A percentile compares a stretch with the other conserved stretches of the same genome.
phyloP scores from a whole-genome alignment of 1,140 invertebrate genomes.

The Diploscapter pachys region DNA sequence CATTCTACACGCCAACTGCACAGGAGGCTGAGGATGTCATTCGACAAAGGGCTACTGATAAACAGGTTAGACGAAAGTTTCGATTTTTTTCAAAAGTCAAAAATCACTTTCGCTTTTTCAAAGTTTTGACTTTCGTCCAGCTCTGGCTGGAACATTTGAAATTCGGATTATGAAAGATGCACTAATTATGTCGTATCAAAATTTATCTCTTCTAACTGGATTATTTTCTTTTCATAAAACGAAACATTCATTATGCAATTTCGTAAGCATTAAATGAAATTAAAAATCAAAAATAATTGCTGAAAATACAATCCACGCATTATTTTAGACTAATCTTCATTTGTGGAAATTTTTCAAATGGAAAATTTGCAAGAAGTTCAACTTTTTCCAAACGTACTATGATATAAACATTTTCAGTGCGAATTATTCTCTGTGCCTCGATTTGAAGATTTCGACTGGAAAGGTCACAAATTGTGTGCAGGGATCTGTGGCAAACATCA shows the following conservation, averaged over 20 bases:
- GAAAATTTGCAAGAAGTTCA: too few species aligned
- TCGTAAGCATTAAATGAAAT: not conserved
- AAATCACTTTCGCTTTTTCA: too few species aligned
- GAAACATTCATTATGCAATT: not conserved
- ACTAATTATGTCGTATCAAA: too few species aligned
- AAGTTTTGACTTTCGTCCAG: too few species aligned
- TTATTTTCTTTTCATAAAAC: not conserved
- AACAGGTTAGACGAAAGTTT: not conserved
- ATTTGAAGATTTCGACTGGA: constrained; percentile 38
- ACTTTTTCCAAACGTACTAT: too few species aligned
- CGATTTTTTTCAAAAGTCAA: too few species aligned
- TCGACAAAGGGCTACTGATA: not conserved
- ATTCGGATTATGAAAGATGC: too few species aligned
- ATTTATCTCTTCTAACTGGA: too few species aligned
- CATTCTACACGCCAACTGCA: not conserved
- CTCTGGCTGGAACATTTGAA: constrained; percentile 83
- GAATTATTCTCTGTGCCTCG: constrained; percentile 28
- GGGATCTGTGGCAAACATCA: constrained; percentile 48
- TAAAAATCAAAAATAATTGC: not conserved
- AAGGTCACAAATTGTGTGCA: constrained; percentile 15
- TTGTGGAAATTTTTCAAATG: too few species aligned
- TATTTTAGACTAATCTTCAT: not conserved
- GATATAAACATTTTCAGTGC: constrained; percentile 12
- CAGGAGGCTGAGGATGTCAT: not conserved
- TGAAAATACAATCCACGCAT: not conserved